These are phyloP conservation scores for Paedocypris sp. DNA, from an alignment of 2,113 vertebrate species.

Conservation along the genomic window DNA sequence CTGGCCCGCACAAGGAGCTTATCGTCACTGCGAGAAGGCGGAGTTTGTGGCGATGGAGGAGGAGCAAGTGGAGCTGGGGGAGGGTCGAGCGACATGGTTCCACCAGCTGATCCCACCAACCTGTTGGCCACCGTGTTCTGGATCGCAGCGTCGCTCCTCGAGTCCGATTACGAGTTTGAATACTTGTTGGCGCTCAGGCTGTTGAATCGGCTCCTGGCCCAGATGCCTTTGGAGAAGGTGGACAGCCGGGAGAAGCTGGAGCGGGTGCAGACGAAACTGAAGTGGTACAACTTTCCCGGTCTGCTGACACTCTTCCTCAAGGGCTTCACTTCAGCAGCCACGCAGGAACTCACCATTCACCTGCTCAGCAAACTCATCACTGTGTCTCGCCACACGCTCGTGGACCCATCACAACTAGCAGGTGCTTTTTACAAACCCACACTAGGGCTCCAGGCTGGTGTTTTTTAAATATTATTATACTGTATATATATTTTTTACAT, in stretches of 20 bases:
- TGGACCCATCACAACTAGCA: slow-evolving; percentile 86
- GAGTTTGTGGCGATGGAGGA: slow-evolving; percentile 54
- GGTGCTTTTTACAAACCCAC: too few relatives aligned
- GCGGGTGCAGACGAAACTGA: slow-evolving; percentile 79
- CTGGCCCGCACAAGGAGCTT: slow-evolving; percentile 91
- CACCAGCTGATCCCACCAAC: slow-evolving; percentile 82
- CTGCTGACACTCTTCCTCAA: slow-evolving; percentile 95
- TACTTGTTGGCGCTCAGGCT: slow-evolving; percentile 90
- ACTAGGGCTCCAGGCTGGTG: too few relatives aligned
- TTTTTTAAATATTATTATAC: too few relatives aligned
- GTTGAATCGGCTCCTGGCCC: slow-evolving; percentile 87
- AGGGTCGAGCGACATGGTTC: slow-evolving; percentile 47
- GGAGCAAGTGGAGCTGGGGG: slow-evolving; percentile 45
- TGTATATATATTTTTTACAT: neutral
- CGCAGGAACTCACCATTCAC: slow-evolving; percentile 95
- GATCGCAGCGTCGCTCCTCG: slow-evolving; percentile 86
- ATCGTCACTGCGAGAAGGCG: slow-evolving; percentile 82
- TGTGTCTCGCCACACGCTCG: slow-evolving; percentile 77
- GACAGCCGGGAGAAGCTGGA: slow-evolving; percentile 91
- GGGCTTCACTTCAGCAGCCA: slow-evolving; percentile 92
- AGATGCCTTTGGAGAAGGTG: slow-evolving; percentile 82
- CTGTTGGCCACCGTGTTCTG: slow-evolving; percentile 96
- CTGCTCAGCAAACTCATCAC: slow-evolving; percentile 93
- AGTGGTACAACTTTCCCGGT: slow-evolving; percentile 92
- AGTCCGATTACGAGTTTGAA: slow-evolving; percentile 97